Conservation (phyloP, 1,140 invertebrate species). For the Heliconius eleuchia region DNA sequence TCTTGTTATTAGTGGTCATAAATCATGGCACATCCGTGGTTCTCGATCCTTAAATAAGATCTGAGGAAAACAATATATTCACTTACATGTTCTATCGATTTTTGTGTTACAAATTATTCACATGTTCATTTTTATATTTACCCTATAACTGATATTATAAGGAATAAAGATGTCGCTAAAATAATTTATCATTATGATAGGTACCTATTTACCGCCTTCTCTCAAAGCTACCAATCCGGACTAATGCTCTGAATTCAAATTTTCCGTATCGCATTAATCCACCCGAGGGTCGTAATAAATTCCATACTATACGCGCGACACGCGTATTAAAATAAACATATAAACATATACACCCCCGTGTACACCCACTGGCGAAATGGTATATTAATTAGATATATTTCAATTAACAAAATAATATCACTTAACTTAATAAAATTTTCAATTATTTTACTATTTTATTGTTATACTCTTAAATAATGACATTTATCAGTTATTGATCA, state of each 20-base stretch:
- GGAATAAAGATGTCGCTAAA: constrained; percentile 9
- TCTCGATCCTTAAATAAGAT: constrained; percentile 70
- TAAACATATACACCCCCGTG: constrained; percentile 77
- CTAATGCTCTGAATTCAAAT: constrained; percentile 79
- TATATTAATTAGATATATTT: background rate
- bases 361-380: constrained; percentile 48
- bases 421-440: background rate
- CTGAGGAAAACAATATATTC: constrained; percentile 54
- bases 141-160: no score
- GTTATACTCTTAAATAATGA: background rate
- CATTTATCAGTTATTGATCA: no score
- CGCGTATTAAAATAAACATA: constrained; percentile 81
- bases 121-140: no score
- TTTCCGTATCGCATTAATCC: constrained; percentile 80
- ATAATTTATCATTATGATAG: constrained; percentile 62
- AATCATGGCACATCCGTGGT: constrained; percentile 76
- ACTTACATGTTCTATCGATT: constrained; percentile 16
- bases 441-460: background rate
- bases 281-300: constrained; percentile 77
- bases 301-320: constrained; percentile 80
- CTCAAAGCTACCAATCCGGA: constrained; percentile 70
- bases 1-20: constrained; percentile 78
- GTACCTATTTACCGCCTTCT: constrained; percentile 53
- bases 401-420: background rate
- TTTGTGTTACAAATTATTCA: background rate